Evolutionary conservation across 2,888 invertebrate genomes (phyloP).

Genomic region (Antheraea assamensis): DNA sequence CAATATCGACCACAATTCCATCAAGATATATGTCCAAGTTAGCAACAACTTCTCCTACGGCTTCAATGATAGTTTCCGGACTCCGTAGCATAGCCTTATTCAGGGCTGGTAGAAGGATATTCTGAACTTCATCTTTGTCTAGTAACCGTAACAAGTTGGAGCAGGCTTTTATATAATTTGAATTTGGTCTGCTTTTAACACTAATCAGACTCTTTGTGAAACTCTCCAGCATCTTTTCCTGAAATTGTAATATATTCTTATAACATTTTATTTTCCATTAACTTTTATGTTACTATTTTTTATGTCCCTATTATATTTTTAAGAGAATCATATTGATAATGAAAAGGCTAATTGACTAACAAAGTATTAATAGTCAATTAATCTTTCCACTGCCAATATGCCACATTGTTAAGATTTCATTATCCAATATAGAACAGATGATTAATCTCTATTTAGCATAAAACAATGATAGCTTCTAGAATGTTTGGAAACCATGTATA

Average conservation of each 20-base stretch:
- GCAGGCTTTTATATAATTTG: conserved; percentile 85
- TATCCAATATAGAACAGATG: too few species aligned
- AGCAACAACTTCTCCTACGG: conserved; percentile 88
- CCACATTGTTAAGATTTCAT: too few species aligned
- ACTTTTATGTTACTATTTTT: not conserved
- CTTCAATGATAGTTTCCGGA: conserved; percentile 94
- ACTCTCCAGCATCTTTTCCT: conserved; percentile 85
- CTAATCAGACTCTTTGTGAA: conserved; percentile 90
- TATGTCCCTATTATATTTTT: not conserved
- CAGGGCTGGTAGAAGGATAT: conserved; percentile 89
- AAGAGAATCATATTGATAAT: too few species aligned
- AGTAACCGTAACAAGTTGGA: conserved; percentile 85
- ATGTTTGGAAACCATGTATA: too few species aligned
- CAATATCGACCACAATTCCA: conserved; percentile 88
- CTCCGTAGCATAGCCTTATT: conserved; percentile 96
- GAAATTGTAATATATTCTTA: conserved; percentile 32
- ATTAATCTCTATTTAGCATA: too few species aligned
- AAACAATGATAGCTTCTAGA: too few species aligned
- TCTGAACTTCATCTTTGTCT: conserved; percentile 86
- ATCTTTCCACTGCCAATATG: too few species aligned
- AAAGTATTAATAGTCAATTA: too few species aligned
- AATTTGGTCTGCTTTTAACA: conserved; percentile 88
- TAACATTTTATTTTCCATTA: not conserved
- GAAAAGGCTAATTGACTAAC: too few species aligned
- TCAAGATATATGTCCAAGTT: conserved; percentile 89